Conservation (phyloP, 1,140 invertebrate species). For the Micrasema minimum region DNA sequence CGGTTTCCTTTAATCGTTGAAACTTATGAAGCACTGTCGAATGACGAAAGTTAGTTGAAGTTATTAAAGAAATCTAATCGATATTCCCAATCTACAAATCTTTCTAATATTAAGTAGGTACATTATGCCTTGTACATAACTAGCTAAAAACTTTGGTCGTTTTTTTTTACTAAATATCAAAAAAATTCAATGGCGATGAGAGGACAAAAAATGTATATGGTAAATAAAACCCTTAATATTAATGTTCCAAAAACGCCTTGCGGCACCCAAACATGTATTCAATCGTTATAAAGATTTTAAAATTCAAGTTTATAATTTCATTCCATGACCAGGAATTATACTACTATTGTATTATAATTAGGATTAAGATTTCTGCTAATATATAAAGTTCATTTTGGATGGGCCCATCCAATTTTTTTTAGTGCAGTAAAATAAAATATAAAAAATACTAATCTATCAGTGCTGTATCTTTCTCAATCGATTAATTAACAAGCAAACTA, state of each 20-base stretch:
- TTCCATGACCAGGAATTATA: constrained; percentile 26
- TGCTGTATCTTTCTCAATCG: too few species aligned
- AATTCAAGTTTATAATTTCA: constrained; percentile 13
- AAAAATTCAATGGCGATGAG: background rate
- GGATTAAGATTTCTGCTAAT: constrained; percentile 34
- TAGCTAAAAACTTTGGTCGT: background rate
- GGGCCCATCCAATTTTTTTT: too few species aligned
- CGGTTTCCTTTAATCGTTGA: too few species aligned
- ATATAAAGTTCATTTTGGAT: constrained; percentile 22
- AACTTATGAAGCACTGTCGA: too few species aligned
- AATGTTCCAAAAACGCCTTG: constrained; percentile 9
- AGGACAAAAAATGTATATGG: background rate
- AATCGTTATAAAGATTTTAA: constrained; percentile 4
- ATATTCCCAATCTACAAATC: background rate
- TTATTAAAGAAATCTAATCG: too few species aligned
- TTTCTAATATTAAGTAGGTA: background rate
- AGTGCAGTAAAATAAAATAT: too few species aligned
- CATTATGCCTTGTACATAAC: constrained; percentile 11
- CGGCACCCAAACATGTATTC: constrained; percentile 7
- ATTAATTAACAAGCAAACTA: too few species aligned
- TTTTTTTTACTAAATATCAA: background rate
- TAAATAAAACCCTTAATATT: constrained; percentile 1
- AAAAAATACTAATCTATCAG: too few species aligned
- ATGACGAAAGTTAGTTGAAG: too few species aligned
- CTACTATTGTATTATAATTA: constrained; percentile 26